These are phyloP conservation scores for Diorhabda carinulata DNA, from an alignment of 1,140 invertebrate species.

Conservation along the genomic window DNA sequence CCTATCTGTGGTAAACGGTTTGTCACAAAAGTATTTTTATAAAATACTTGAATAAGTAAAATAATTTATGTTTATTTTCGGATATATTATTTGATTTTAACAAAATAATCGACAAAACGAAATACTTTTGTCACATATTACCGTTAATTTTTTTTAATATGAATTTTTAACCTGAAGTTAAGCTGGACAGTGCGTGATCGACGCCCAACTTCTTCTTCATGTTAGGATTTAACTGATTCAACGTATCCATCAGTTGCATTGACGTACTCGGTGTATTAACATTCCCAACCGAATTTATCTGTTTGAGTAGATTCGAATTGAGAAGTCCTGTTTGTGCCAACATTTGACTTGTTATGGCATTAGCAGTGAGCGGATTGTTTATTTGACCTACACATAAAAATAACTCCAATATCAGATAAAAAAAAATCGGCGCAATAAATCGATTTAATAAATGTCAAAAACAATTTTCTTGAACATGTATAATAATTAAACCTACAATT, in stretches of 20 bases:
- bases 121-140: not conserved
- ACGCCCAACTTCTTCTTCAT: slow-evolving; percentile 12
- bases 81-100: not conserved
- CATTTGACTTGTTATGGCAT: slow-evolving; percentile 27
- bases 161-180: slow-evolving; percentile 9
- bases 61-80: no score
- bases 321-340: slow-evolving; percentile 24
- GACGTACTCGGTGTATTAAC: not conserved
- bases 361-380: slow-evolving; percentile 28
- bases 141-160: not conserved
- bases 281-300: slow-evolving; percentile 16
- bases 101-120: not conserved
- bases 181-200: slow-evolving; percentile 5
- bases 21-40: no score
- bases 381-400: slow-evolving; percentile 21
- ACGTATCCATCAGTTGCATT: slow-evolving; percentile 4
- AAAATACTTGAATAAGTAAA: no score
- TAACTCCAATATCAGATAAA: not conserved
- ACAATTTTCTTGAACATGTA: no score
- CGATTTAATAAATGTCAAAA: no score
- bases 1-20: no score
- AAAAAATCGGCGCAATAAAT: no score
- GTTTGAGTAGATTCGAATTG: slow-evolving; percentile 19
- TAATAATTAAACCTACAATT: no score
- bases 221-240: slow-evolving; percentile 13